phyloP scores from a whole-genome alignment of 2,113 vertebrate species.

The Pelodiscus sinensis region DNA sequence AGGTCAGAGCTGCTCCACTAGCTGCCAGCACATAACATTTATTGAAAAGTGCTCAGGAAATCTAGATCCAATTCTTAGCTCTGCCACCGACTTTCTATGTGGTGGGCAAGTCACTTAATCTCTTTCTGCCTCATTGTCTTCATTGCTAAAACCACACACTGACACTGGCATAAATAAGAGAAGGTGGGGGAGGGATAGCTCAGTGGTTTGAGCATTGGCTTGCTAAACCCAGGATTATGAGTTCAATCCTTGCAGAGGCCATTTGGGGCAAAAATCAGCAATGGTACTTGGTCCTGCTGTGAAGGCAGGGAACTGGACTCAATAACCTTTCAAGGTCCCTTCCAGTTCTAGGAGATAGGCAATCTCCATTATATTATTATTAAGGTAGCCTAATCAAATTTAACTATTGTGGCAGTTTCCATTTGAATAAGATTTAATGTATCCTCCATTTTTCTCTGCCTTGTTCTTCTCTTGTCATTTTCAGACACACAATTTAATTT shows the following conservation, averaged over 20 bases:
- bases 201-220: no score
- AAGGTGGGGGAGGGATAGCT: no score
- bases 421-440: background rate
- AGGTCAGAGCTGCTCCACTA: background rate
- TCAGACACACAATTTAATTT: background rate
- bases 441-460: background rate
- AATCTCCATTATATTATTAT: no score
- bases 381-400: background rate
- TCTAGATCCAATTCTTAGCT: background rate
- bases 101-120: background rate
- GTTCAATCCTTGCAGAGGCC: no score
- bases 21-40: background rate
- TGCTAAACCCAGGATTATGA: no score
- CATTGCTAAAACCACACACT: background rate
- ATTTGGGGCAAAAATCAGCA: no score
- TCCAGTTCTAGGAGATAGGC: no score
- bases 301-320: no score
- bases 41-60: background rate
- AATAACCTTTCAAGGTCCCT: no score
- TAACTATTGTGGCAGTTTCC: background rate
- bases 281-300: no score
- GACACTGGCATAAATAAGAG: background rate
- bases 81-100: background rate
- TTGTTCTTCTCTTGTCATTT: background rate
- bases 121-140: background rate